Conservation (phyloP, 2,888 invertebrate species). For the Anodontia alba region DNA sequence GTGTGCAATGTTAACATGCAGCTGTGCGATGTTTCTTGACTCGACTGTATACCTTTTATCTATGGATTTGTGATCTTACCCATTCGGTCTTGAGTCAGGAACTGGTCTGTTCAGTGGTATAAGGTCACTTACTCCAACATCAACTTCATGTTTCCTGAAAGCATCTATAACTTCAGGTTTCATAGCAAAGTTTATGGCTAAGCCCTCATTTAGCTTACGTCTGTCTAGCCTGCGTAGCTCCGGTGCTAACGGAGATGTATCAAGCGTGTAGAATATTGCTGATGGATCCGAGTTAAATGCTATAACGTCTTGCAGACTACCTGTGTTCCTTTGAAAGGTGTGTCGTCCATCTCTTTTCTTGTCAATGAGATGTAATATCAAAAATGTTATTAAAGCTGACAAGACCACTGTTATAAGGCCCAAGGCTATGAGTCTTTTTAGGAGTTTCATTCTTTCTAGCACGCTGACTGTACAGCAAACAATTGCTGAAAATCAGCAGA, state of each 20-base stretch:
- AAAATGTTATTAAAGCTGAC: background rate
- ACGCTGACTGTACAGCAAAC: too few species aligned
- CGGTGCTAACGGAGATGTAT: conserved; percentile 34
- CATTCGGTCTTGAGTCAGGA: conserved; percentile 76
- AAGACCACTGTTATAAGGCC: background rate
- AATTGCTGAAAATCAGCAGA: too few species aligned
- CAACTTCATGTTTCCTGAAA: conserved; percentile 59
- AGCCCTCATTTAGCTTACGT: conserved; percentile 20
- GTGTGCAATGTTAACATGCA: too few species aligned
- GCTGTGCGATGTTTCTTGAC: too few species aligned
- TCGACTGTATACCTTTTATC: too few species aligned
- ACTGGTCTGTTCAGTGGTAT: conserved; percentile 75
- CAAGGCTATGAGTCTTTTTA: background rate
- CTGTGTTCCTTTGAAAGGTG: conserved; percentile 15
- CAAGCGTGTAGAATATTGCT: conserved; percentile 49
- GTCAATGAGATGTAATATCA: background rate
- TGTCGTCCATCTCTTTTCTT: conserved; percentile 29
- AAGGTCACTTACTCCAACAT: conserved; percentile 73
- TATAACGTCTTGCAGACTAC: conserved; percentile 25
- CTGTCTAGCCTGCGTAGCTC: conserved; percentile 33
- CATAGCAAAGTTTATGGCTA: conserved; percentile 22
- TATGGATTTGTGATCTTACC: too few species aligned
- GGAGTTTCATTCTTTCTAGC: conserved; percentile 1
- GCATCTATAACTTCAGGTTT: conserved; percentile 25
- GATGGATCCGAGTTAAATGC: conserved; percentile 37